phyloP scores from a whole-genome alignment of 2,797 vertebrate genomes.

The Gobio occitaniae region DNA sequence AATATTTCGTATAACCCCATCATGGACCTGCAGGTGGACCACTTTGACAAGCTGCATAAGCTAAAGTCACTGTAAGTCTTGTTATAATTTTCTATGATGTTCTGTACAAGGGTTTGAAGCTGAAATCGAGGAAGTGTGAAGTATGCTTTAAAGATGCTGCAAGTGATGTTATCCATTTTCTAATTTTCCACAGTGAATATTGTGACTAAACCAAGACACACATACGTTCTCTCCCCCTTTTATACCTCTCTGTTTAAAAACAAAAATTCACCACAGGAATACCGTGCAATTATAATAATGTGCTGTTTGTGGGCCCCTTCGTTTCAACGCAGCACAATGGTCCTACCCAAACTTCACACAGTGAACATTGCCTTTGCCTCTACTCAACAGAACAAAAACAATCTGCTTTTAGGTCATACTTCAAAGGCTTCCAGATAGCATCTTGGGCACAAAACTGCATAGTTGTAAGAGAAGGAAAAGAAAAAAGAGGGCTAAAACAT shows the following conservation, averaged over 20 bases:
- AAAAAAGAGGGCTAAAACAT: constrained; percentile 2
- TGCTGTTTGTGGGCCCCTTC: not conserved
- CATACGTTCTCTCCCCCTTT: not conserved
- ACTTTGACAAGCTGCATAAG: constrained; percentile 90
- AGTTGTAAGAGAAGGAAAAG: constrained; percentile 18
- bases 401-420: constrained; percentile 51
- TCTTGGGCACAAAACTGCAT: constrained; percentile 6
- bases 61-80: constrained; percentile 94
- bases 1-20: constrained; percentile 96
- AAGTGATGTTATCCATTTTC: no score
- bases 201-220: not conserved
- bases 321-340: not conserved
- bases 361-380: not conserved
- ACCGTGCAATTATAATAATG: constrained; percentile 40
- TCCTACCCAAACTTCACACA: not conserved
- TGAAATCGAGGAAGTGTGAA: not conserved
- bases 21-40: constrained; percentile 85
- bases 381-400: constrained; percentile 9
- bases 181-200: not conserved
- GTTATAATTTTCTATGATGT: not conserved
- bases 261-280: not conserved
- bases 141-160: not conserved
- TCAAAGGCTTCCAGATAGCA: constrained; percentile 52
- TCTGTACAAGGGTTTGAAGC: not conserved
- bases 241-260: not conserved